Evolutionary conservation across 2,888 invertebrate genomes (phyloP), one percentile per base, ranked within the genome.

Genomic region (Pycnomerus fuliginosus): DNA sequence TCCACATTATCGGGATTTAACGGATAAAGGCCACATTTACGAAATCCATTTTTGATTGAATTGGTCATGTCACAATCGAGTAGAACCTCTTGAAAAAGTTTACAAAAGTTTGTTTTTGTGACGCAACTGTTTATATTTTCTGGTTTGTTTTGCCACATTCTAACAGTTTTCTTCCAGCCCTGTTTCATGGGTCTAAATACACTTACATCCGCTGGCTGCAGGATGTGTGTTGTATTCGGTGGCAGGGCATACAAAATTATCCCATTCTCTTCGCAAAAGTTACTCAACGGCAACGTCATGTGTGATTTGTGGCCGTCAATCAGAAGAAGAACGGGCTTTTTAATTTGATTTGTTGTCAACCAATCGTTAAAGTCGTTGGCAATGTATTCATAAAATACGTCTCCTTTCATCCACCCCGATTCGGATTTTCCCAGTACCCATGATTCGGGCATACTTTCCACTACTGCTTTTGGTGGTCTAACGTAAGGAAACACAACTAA

Each of bases 291-390:
- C 27, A 57, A 14, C 23, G 32, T 53, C 16, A 53, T 30, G 27
- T 61, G 62, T 8, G 55, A 56, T 35, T 48, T 54, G 30, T 58
- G 61, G 7, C 56, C 60, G 44, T 60, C 56, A 13, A 57, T 16
- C 7, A 58, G 55, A n/a, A 53, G 22, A 20, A 55, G 39, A 10
- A 56, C 50, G 5, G 53, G 54, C 33, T 38, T 50, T 17, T 29
- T 20, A 10, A 54, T 44, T 16, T 44, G 33, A 16, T 50, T 27
- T 3, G 41, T 42, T 10, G 20, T 24, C 22, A 58, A 16, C 53
- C 48, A 54, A 8, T 39, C 15, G 36, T 55, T 30, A 28, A 55
- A 48, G 11, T 33, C 39, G 36, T 52, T 54, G 27, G 32, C 36
- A 4, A 51, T 40, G 29, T 37, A 55, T 10, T 68, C 64, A 46